Conservation (phyloP, 2,113 vertebrate genomes). For the Tachuris rubrigastra region DNA sequence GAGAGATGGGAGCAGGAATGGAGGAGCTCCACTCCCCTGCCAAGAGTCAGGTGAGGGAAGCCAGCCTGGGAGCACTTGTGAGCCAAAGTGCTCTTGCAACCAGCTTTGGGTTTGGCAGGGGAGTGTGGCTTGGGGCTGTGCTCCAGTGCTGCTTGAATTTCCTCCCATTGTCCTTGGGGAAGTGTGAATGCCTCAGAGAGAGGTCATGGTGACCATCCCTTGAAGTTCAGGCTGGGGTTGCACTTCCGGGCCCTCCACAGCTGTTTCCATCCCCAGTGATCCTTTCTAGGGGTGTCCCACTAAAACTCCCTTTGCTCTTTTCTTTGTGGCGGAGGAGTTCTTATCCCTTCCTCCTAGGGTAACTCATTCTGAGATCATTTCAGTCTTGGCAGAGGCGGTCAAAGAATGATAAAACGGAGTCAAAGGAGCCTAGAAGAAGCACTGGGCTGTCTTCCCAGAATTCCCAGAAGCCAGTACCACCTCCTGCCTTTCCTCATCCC, state of each 20-base stretch:
- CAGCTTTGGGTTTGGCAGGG: not conserved
- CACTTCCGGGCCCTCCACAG: rapidly evolving
- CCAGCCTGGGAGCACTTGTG: not conserved
- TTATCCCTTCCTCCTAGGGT: not conserved
- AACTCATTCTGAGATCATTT: not conserved
- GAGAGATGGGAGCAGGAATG: not conserved
- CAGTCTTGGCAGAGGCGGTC: not conserved
- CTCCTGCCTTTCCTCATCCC: not conserved
- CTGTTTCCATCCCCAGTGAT: rapidly evolving
- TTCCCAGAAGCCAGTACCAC: not conserved
- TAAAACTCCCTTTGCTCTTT: not conserved
- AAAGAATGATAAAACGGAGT: not conserved
- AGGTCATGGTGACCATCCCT: rapidly evolving
- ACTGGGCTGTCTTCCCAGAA: not conserved
- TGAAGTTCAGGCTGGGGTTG: not conserved
- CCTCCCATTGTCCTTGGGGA: slow-evolving; percentile 11
- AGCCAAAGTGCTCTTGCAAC: not conserved
- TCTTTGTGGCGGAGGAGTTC: not conserved
- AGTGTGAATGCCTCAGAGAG: rapidly evolving
- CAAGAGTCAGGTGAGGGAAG: not conserved
- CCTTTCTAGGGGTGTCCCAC: not conserved
- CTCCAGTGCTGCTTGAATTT: not conserved
- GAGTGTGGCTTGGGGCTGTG: rapidly evolving
- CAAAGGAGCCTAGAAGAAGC: not conserved
- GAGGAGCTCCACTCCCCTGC: rapidly evolving